Base-by-base conservation (phyloP, 2,888 invertebrate species). In the Digitonthophagus gazella region DNA sequence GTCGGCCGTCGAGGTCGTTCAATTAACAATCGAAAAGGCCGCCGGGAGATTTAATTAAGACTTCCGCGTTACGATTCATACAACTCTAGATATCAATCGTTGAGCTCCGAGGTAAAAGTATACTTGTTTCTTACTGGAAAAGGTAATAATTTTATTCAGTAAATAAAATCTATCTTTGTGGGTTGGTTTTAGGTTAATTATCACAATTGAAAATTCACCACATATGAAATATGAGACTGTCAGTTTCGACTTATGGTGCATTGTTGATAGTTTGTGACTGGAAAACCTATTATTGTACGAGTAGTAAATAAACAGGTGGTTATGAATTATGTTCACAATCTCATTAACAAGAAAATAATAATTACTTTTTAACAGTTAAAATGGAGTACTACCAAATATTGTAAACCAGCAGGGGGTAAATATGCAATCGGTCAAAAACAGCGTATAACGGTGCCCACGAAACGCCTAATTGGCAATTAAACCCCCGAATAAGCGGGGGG, bases 391-490 rank as follows among this genome's bases (percentile, higher is more conserved):
- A 44, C 28, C 28, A 44, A 44, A 44, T 44, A 44, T 44, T 44
- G 28, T 44, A 8, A 8, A 44, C 11, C 28, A 44, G 11, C 28
- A 11, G 28, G 28, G 28, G 28, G 28, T 44, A 44, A 44, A 44
- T 44, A 8, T 61, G 20, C 18, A 61, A 61, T 61, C 20, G 19
- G 61, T 16, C 61, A 61, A 61, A 61, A 18, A 61, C 19, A 19
- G 61, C 61, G 61, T 61, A 11, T n/a, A n/a, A n/a, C n/a, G n/a
- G n/a, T n/a, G n/a, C n/a, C n/a, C n/a, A n/a, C n/a, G n/a, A 61
- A 61, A 61, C 19, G 18, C 28, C 28, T 44, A 44, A 44, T 44
- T 44, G 28, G 28, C 28, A 44, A 44, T 44, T 44, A 44, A 44
- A 44, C 28, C 28, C 28, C 28, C 28, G 28, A 44, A 44, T 44